A percentile compares a stretch with the other conserved stretches of the same genome.
phyloP scores from a whole-genome alignment of 1,140 invertebrate genomes.

The Dendrolimus kikuchii region DNA sequence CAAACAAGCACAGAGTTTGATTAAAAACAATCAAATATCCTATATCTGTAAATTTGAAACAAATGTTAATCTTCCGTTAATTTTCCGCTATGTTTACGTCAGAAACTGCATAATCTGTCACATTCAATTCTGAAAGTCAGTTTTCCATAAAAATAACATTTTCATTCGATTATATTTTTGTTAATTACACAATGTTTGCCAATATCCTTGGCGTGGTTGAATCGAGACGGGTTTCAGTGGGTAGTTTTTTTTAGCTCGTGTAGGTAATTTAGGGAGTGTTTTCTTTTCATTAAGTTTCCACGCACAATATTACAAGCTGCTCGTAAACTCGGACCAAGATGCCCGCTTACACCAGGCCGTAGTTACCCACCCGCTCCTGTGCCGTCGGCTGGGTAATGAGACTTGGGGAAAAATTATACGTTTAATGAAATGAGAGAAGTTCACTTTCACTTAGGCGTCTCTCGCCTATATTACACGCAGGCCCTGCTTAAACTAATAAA shows the following conservation, averaged over 20 bases:
- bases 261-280: constrained; percentile 26
- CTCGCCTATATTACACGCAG: constrained; percentile 12
- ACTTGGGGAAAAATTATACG: constrained; percentile 34
- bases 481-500: not conserved
- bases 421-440: constrained; percentile 38
- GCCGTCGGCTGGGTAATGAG: constrained; percentile 27
- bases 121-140: no score
- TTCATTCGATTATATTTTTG: no score
- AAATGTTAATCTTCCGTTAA: no score
- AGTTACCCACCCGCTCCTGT: constrained; percentile 10
- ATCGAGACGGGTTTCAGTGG: not conserved
- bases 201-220: not conserved
- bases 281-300: constrained; percentile 57
- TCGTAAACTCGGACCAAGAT: constrained; percentile 33
- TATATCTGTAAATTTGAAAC: no score
- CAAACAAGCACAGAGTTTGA: no score
- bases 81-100: no score
- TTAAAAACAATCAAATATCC: no score
- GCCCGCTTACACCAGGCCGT: constrained; percentile 11
- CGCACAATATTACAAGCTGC: constrained; percentile 42
- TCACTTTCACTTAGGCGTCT: constrained; percentile 12
- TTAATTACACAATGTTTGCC: not conserved
- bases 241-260: not conserved
- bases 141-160: no score
- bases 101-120: no score